These are phyloP conservation scores for Blennius ocellaris DNA, from an alignment of 2,113 vertebrate species.

Conservation along the genomic window DNA sequence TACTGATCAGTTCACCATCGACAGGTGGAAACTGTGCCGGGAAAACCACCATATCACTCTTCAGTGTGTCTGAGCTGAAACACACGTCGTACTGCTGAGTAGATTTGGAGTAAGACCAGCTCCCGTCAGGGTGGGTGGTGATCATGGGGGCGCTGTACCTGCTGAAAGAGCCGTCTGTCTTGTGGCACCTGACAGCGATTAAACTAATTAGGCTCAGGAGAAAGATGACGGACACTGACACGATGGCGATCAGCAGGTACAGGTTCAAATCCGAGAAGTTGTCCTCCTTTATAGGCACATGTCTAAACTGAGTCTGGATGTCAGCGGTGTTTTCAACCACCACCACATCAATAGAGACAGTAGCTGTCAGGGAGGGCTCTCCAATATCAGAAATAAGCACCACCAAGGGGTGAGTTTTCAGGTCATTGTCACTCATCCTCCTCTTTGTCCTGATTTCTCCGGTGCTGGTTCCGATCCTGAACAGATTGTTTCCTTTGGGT, in stretches of 20 bases:
- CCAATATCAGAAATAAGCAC: conserved; percentile 70
- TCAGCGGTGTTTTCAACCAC: conserved; percentile 64
- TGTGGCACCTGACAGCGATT: conserved; percentile 66
- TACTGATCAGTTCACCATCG: conserved; percentile 15
- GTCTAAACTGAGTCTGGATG: conserved; percentile 56
- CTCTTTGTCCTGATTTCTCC: conserved; percentile 83
- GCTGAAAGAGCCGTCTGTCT: conserved; percentile 50
- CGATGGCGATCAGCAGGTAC: conserved; percentile 67
- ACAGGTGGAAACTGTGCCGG: conserved; percentile 9
- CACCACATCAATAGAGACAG: conserved; percentile 67
- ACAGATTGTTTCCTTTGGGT: conserved; percentile 79
- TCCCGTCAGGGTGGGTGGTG: conserved; percentile 66
- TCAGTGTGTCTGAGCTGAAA: conserved; percentile 71
- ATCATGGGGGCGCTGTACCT: conserved; percentile 69
- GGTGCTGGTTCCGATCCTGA: conserved; percentile 80
- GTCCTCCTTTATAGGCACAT: conserved; percentile 60
- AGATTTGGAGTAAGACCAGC: conserved; percentile 76
- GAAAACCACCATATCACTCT: conserved; percentile 29
- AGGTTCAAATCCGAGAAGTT: conserved; percentile 64
- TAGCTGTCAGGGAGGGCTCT: conserved; percentile 69
- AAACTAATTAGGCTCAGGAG: conserved; percentile 66
- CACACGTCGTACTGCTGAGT: conserved; percentile 75
- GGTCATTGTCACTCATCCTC: conserved; percentile 70
- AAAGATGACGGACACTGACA: conserved; percentile 65
- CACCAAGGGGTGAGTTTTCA: conserved; percentile 66